Evolutionary conservation across 2,113 vertebrate genomes (phyloP), one percentile per base, ranked within the genome.

Genomic region (Saiga tatarica): DNA sequence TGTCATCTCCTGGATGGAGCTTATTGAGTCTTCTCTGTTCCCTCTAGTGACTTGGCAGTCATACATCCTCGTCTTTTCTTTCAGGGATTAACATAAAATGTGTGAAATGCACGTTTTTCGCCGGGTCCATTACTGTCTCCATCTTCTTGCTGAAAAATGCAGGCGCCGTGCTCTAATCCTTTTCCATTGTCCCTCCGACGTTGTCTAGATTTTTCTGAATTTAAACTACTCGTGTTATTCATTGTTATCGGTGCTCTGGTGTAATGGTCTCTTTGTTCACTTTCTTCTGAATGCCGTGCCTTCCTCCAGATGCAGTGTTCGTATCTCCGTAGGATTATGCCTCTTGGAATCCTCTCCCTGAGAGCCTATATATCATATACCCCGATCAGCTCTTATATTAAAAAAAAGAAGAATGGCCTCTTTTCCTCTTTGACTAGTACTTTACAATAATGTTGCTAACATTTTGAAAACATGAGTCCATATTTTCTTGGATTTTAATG

Each of bases 21-120:
- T 87, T 62, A 42, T 42, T 91, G 81, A 4, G 64, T 89, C 57
- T 87, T 89, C 57, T 86, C 21, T 82, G 26, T 67, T 84, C 45
- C 85, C 5, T 62, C 4, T 7, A 11, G 39, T 42, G 76, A 82
- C n/a, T 71, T 91, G 33, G 21, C 88, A 67, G 36, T 59, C 25
- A 33, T 3, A 25, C 6, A 42, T 28, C 57, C 2, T n/a, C 23
- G 6, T 47, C 59, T 60, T 53, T 42, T 50, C 88, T 90, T 78
- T 89, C n/a, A 21, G 13, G 16, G 39, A 50, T 55, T 14, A 12
- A 53, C 21, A 14, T 71, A 47, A 88, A 82, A 19, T 15, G 1
- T 33, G 8, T 93, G 17, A 28, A 26, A 19, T 5, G 7, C 19
- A 47, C 2, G 0, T 2, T 3, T 50, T 42, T 60, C 10, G 36